These are phyloP conservation scores for Drosophila merina DNA, from an alignment of 2,888 invertebrate genomes.

Conservation along the genomic window DNA sequence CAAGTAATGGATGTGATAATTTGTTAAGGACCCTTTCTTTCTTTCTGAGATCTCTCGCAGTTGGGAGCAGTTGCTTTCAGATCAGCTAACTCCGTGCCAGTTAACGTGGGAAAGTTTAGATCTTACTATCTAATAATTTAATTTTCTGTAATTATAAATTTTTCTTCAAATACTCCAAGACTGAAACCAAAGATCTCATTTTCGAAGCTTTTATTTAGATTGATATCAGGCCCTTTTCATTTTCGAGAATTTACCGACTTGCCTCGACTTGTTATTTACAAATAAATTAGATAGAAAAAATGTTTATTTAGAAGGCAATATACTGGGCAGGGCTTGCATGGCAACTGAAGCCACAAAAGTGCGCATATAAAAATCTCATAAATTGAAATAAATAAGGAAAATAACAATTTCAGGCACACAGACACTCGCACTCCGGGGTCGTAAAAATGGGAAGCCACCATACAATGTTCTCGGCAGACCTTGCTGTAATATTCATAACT, in stretches of 20 bases:
- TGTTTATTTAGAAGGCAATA: conserved; percentile 56
- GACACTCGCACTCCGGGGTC: conserved; percentile 24
- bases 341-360: conserved; percentile 58
- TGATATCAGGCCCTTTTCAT: conserved; percentile 23
- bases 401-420: conserved; percentile 68
- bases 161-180: too few relatives aligned
- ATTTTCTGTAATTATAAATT: too few relatives aligned
- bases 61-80: conserved; percentile 17
- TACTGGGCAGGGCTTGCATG: conserved; percentile 27
- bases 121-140: background rate
- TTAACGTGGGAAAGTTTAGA: background rate
- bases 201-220: conserved; percentile 3
- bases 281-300: conserved; percentile 34
- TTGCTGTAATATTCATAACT: conserved; percentile 75
- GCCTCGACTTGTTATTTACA: conserved; percentile 11
- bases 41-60: conserved; percentile 3
- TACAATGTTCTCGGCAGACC: conserved; percentile 40
- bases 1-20: conserved; percentile 55
- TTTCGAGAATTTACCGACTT: conserved; percentile 29
- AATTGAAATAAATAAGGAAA: conserved; percentile 79
- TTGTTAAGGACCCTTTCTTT: conserved; percentile 19
- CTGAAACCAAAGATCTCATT: background rate
- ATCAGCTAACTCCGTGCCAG: conserved; percentile 3
- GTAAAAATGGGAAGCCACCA: conserved; percentile 20
- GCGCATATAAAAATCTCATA: conserved; percentile 72